Percentiles rank a stretch among this genome's conserved stretches.
Conservation (phyloP, 2,113 vertebrate species). For the Galemys pyrenaicus region DNA sequence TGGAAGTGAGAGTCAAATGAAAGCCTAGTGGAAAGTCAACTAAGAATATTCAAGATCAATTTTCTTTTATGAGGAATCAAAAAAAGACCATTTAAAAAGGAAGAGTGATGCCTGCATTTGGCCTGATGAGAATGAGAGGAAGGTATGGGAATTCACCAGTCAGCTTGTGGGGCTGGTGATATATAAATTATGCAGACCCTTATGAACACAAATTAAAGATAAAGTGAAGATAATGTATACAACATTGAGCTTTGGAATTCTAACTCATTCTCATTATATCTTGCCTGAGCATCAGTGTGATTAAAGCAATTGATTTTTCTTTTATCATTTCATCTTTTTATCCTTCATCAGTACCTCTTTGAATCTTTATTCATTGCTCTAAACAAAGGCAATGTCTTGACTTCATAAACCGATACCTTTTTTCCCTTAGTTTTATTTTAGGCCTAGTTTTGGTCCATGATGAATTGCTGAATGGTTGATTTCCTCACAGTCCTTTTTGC, state of each 20-base stretch:
- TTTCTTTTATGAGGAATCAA: conserved; percentile 49
- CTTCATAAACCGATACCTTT: conserved; percentile 89
- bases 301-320: conserved; percentile 78
- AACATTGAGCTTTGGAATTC: conserved; percentile 52
- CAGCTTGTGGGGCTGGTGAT: background rate
- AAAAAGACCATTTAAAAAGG: conserved; percentile 27
- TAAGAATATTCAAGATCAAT: conserved; percentile 15
- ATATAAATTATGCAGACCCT: conserved; percentile 19
- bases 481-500: conserved; percentile 91
- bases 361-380: conserved; percentile 86
- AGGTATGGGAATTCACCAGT: conserved; percentile 42
- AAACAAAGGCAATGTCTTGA: conserved; percentile 86
- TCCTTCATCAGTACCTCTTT: conserved; percentile 76
- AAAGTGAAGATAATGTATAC: conserved; percentile 65
- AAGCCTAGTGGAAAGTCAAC: background rate
- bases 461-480: conserved; percentile 96
- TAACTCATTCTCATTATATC: conserved; percentile 66
- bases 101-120: conserved; percentile 42
- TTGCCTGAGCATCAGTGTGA: conserved; percentile 61
- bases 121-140: background rate
- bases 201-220: conserved; percentile 64
- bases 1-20: background rate
- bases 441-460: conserved; percentile 90
- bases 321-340: conserved; percentile 81
- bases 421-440: conserved; percentile 89